Base-by-base conservation (phyloP, 1,140 invertebrate genomes). In the Asobara japonica region DNA sequence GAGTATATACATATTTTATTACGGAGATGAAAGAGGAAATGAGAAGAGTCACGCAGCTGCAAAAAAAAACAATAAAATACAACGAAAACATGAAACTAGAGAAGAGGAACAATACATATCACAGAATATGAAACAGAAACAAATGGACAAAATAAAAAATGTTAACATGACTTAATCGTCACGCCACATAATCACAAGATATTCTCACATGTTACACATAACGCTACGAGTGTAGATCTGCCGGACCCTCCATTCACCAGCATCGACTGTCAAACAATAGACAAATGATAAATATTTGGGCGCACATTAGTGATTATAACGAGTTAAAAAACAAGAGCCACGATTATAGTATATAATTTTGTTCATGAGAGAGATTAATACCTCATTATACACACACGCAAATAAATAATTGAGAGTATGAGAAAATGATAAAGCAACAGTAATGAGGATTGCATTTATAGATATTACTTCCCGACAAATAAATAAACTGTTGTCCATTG, bases 211-310 rank as follows among this genome's bases (percentile, higher is more conserved):
- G 77, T 77, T 77, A 84, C 83, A 86, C 81, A 83, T 79, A 84
- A 79, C 79, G 36, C 33, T 25, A 25, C 64, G 30, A 72, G 80
- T 80, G 82, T 85, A 84, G 84, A 84, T 81, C 83, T 85, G 82
- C 82, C 82, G 77, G 79, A 77, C 74, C 81, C 76, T 80, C 74
- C 80, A 83, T 81, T 78, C 78, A 80, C 76, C 77, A 82, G 76
- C 80, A 81, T 80, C 81, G 78, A 79, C 29, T 60, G 36, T 77
- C 79, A 78, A 82, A 82, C 74, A 72, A 71, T 68, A 73, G 41
- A 16, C 41, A 16, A 45, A 45, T 45, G n/a, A 45, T 45, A 45
- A 18, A 45, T 45, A 45, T 45, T 45, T 45, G 41, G n/a, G 1
- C 41, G 41, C 41, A 45, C 41, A 45, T 45, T 45, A 45, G 41